Percentiles rank a stretch among this genome's conserved stretches.
Conservation (phyloP, 1,140 invertebrate species). For the Drosophila santomea region DNA sequence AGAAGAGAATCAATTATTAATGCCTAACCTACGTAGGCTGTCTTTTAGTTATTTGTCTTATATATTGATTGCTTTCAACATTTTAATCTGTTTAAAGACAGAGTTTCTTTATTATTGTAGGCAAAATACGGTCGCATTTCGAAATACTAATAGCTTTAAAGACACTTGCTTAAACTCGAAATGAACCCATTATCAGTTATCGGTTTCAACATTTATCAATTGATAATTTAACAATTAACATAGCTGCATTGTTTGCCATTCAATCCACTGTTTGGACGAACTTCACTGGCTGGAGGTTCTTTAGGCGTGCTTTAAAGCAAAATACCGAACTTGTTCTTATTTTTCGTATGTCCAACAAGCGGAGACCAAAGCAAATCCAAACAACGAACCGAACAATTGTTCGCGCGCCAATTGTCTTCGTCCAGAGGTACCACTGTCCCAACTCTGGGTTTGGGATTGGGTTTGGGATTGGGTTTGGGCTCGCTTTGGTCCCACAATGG, state of each 20-base stretch:
- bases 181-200: no score
- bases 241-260: neutral
- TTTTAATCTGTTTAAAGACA: no score
- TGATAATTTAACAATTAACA: neutral
- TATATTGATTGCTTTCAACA: no score
- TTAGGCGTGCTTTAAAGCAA: slow-evolving; percentile 64
- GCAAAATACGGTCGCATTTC: no score
- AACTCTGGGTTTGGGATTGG: neutral
- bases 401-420: slow-evolving; percentile 67
- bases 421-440: slow-evolving; percentile 61
- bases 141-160: no score
- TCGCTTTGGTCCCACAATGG: slow-evolving; percentile 26
- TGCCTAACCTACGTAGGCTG: no score
- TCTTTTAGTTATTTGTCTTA: no score
- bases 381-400: slow-evolving; percentile 74
- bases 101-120: no score
- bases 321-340: slow-evolving; percentile 71
- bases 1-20: no score
- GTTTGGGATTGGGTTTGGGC: neutral
- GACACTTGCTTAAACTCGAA: no score
- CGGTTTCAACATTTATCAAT: no score
- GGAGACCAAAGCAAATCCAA: slow-evolving; percentile 46
- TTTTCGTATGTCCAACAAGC: slow-evolving; percentile 19
- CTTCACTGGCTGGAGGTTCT: slow-evolving; percentile 27
- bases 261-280: slow-evolving; percentile 28